These are phyloP conservation scores for Drosophila orosa DNA, from an alignment of 1,140 invertebrate genomes.

Conservation along the genomic window DNA sequence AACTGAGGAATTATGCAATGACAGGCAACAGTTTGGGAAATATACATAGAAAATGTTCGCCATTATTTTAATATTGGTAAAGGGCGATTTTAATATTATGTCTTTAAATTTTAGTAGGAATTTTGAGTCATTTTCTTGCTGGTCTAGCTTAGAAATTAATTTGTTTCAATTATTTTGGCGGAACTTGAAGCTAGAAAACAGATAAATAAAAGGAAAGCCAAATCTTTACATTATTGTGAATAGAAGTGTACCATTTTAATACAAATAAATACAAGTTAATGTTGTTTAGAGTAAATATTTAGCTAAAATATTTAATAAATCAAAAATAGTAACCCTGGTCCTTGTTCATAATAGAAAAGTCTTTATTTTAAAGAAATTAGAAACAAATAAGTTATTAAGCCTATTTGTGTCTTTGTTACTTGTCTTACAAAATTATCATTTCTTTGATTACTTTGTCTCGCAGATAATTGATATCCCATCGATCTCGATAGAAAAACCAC, in stretches of 20 bases:
- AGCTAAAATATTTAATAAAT: too few relatives aligned
- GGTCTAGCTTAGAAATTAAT: neutral
- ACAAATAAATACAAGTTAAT: neutral
- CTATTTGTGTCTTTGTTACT: neutral
- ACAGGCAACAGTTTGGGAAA: neutral
- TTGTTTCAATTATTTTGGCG: too few relatives aligned
- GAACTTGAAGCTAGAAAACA: too few relatives aligned
- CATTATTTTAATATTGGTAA: neutral
- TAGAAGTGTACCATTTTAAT: too few relatives aligned
- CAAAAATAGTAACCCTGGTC: too few relatives aligned
- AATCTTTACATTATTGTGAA: too few relatives aligned
- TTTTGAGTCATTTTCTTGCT: neutral
- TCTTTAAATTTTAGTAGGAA: neutral
- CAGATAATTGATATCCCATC: slow-evolving; percentile 6
- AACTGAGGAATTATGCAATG: neutral
- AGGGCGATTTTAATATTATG: neutral
- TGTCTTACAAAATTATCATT: too few relatives aligned
- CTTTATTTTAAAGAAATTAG: too few relatives aligned
- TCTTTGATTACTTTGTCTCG: too few relatives aligned
- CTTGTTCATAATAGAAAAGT: too few relatives aligned
- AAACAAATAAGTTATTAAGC: neutral
- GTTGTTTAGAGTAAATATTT: neutral
- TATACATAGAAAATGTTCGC: neutral
- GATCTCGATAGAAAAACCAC: slow-evolving; percentile 1
- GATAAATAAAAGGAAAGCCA: too few relatives aligned